A percentile compares a stretch with the other conserved stretches of the same genome.
Conservation (phyloP, 2,797 vertebrate genomes). For the Strix occidentalis region DNA sequence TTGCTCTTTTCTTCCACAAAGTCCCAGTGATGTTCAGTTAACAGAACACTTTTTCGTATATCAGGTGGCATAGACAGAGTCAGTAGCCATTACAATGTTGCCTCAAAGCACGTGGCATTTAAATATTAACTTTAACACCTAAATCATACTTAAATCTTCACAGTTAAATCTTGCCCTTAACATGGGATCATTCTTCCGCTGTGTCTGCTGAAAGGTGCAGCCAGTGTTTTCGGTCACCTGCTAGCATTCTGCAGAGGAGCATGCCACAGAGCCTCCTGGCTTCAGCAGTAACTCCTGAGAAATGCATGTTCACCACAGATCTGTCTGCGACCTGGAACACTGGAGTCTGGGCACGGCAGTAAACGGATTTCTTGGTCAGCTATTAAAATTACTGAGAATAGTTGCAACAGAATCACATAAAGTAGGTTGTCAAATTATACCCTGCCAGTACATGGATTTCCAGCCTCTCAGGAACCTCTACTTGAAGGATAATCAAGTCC, state of each 20-base stretch:
- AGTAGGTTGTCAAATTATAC: background rate
- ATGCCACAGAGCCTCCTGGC: background rate
- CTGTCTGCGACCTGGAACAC: background rate
- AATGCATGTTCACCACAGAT: background rate
- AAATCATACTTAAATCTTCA: background rate
- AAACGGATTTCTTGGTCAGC: background rate
- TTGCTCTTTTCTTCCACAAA: background rate
- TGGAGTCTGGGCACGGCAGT: background rate
- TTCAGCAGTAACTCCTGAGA: background rate
- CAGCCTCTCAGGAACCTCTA: background rate
- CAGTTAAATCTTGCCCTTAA: background rate
- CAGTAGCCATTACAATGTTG: accelerated
- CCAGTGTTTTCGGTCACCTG: background rate
- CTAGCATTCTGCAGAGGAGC: background rate
- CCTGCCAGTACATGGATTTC: background rate
- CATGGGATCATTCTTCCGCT: background rate
- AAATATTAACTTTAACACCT: background rate
- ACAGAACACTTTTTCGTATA: background rate
- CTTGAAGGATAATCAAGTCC: background rate
- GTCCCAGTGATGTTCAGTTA: background rate
- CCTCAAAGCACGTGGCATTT: background rate
- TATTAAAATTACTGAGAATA: background rate
- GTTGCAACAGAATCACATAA: background rate
- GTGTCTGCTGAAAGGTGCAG: background rate
- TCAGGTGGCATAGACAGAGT: background rate